Evolutionary conservation across 1,140 invertebrate species (phyloP), one percentile per base, ranked within the genome.

Genomic region (Scaptomyza pallida): DNA sequence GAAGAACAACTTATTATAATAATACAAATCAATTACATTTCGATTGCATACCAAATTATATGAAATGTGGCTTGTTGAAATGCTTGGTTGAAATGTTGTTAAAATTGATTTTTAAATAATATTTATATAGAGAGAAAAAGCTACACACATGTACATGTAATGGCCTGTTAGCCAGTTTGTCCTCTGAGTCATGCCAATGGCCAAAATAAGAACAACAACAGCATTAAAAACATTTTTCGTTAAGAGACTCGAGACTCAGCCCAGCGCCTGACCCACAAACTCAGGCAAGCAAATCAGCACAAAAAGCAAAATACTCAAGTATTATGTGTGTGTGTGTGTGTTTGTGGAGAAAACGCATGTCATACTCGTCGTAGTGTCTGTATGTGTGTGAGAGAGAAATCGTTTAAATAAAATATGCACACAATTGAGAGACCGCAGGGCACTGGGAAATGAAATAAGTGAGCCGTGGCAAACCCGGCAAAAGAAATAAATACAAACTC

Each of bases 341-440:
- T 9, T 5, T 19, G 23, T 41, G 9, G 33, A 26, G 54, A 64
- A 82, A 77, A 64, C 54, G 51, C 64, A 69, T 73, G 59, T 82
- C 73, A 82, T 70, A 56, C 63, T 30, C 16, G 21, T 16, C 19
- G 35, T 41, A 10, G 48, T 37, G 21, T 45, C 40, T 15, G 35
- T 40, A 23, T 45, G 17, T 30, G 16, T 23, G 17, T 30, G 16
- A 16, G 56, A 30, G 23, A 44, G 56, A 62, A 43, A 55, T 56
- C 61, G 56, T 45, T 80, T 65, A 62, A 80, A 80, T 80, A 80
- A 80, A 80, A 76, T 81, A 79, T 68, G 72, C 55, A 72, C 79
- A 80, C 78, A 80, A 81, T 81, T 51, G 57, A 61, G 57, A 57
- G 54, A 50, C 77, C 72, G 56, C 78, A 80, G 72, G 72, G 72